Conservation (phyloP, 2,113 vertebrate genomes). For the Todiramphus saurophagus region DNA sequence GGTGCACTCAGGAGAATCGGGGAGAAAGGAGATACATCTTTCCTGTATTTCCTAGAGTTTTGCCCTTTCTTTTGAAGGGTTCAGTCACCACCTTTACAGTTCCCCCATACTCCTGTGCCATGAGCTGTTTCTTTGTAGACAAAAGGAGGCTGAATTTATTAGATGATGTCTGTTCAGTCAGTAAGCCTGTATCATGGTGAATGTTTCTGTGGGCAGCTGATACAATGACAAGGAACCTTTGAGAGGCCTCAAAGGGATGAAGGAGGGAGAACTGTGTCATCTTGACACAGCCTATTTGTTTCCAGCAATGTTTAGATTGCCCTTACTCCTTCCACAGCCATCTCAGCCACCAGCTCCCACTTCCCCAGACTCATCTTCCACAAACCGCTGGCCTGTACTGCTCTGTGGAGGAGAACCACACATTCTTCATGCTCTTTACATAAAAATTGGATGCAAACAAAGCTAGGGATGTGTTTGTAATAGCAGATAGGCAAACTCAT, state of each 20-base stretch:
- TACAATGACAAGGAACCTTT: not conserved
- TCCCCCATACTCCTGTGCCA: not conserved
- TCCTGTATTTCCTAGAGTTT: not conserved
- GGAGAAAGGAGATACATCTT: not conserved
- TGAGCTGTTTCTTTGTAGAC: not conserved
- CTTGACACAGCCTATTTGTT: not conserved
- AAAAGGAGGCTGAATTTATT: not conserved
- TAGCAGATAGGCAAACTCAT: not conserved
- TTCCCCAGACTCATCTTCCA: not conserved
- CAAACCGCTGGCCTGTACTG: not conserved
- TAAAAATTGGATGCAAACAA: not conserved
- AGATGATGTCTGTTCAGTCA: not conserved
- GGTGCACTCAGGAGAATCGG: not conserved
- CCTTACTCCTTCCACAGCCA: not conserved
- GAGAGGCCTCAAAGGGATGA: not conserved
- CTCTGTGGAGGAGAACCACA: not conserved
- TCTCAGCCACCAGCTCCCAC: not conserved
- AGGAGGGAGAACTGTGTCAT: not conserved
- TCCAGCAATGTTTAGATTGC: not conserved
- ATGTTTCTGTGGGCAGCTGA: not conserved
- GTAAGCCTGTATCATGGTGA: not conserved
- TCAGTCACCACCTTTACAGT: not conserved
- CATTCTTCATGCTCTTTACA: not conserved
- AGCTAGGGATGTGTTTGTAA: not conserved
- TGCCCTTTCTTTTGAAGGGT: not conserved